Base-by-base conservation (phyloP, 2,113 vertebrate species). In the Pollimyrus isidori region DNA sequence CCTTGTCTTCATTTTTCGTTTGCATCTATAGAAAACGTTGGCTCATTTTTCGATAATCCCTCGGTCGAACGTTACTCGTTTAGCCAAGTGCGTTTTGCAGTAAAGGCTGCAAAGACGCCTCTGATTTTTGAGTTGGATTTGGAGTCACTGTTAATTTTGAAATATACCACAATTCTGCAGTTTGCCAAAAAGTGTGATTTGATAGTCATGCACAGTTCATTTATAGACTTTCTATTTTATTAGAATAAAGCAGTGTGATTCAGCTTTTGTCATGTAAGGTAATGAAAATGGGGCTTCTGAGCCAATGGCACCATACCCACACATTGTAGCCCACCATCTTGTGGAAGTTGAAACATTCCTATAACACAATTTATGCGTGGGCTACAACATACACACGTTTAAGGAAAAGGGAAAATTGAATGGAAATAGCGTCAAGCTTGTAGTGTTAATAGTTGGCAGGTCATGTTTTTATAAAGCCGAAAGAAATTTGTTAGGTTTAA, bases 281-380 rank as follows among this genome's bases (percentile, higher is more conserved):
- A 3, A 80, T 84, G 39, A 53, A 56, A 39, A 87, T 56, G 85
- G 85, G 2, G 85, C 30, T 52, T 87, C 23, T 53, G 85, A 56
- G 85, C 49, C 56, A 87, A 62, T 42, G 50, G 42, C 88, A 89
- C 49, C 45, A 89, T 46, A 58, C 49, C 50, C 80, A 58, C 76
- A 42, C 88, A 58, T 45, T 85, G 50, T 46, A 46, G 80, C 39
- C 88, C 88, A 89, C 88, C 88, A 89, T 89, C 49, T 89, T 89
- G 88, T 88, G 87, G 23, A 53, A 89, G 48, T 53, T 53, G 83
- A 86, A 53, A 48, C 46, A 62, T 87, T n/a, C 35, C 56, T 26
- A 62, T 65, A 39, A n/a, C 87, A 62, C 49, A 52, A 58, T 53
- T 87, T 17, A 62, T 50, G 35, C 35, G 87, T 65, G 42, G 87